These are phyloP conservation scores for Grantiella picta DNA, from an alignment of 2,113 vertebrate genomes.

Conservation along the genomic window DNA sequence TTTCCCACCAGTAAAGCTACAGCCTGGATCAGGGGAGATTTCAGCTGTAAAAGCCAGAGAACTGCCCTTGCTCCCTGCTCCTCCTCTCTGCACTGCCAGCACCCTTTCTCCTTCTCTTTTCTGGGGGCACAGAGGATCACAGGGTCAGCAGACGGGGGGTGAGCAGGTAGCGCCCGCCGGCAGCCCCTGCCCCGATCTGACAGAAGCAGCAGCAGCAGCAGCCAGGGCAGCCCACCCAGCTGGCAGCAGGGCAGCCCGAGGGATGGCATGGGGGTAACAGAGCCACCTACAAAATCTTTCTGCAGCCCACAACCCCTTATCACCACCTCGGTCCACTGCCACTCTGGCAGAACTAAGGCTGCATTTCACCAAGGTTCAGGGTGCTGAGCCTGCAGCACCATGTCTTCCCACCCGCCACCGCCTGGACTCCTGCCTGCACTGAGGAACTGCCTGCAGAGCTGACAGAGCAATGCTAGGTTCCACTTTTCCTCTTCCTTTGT, in stretches of 20 bases:
- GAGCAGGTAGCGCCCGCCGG: rapidly evolving
- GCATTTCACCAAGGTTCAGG: rapidly evolving
- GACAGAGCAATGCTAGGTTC: neutral
- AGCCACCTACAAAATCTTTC: neutral
- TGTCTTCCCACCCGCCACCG: neutral
- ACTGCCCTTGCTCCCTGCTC: neutral
- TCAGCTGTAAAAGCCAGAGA: neutral
- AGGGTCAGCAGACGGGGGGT: rapidly evolving
- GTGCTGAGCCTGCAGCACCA: neutral
- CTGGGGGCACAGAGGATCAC: neutral
- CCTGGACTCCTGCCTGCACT: too few relatives aligned
- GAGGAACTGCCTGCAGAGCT: too few relatives aligned
- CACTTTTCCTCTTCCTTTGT: neutral
- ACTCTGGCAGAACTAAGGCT: too few relatives aligned
- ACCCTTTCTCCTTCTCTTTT: too few relatives aligned
- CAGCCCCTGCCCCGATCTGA: neutral
- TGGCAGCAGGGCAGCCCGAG: rapidly evolving
- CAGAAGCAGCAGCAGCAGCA: neutral
- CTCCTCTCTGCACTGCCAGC: neutral
- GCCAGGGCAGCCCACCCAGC: neutral
- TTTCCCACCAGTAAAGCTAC: neutral
- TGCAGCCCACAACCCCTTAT: rapidly evolving
- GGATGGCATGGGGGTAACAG: rapidly evolving
- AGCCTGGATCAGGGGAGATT: neutral
- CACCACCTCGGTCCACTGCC: rapidly evolving